Percentiles rank a stretch among this genome's conserved stretches.
Conservation (phyloP, 2,888 invertebrate genomes). For the Tryphoninae sp. region DNA sequence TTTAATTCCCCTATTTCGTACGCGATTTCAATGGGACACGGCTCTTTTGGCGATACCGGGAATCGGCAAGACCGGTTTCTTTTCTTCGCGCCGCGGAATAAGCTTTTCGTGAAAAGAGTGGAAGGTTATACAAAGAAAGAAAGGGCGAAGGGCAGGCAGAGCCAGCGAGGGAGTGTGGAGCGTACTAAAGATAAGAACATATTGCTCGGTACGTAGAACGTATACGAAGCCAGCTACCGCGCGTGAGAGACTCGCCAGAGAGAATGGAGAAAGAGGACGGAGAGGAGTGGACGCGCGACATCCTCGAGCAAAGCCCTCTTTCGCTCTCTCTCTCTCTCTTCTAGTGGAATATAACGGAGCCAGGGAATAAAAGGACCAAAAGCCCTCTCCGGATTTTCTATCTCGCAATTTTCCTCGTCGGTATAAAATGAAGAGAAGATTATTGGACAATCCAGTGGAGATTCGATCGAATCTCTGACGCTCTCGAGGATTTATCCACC, state of each 20-base stretch:
- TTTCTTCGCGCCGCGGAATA: conserved; percentile 20
- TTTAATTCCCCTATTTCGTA: too few species aligned
- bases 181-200: conserved; percentile 57
- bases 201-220: conserved; percentile 56
- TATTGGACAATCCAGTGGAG: conserved; percentile 63
- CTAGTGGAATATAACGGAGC: conserved; percentile 11
- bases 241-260: neutral
- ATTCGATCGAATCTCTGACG: conserved; percentile 60
- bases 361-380: conserved; percentile 13
- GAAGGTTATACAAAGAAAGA: conserved; percentile 31
- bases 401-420: conserved; percentile 43
- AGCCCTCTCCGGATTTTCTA: conserved; percentile 45
- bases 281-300: neutral
- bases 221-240: conserved; percentile 30
- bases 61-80: neutral
- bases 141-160: conserved; percentile 7
- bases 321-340: neutral
- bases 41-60: too few species aligned
- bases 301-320: conserved; percentile 16
- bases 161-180: conserved; percentile 30
- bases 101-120: conserved; percentile 29
- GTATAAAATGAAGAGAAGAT: conserved; percentile 62
- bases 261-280: neutral
- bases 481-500: conserved; percentile 56
- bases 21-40: too few species aligned